Base-by-base conservation (phyloP, 2,888 invertebrate genomes). In the Pasiphila rectangulata region DNA sequence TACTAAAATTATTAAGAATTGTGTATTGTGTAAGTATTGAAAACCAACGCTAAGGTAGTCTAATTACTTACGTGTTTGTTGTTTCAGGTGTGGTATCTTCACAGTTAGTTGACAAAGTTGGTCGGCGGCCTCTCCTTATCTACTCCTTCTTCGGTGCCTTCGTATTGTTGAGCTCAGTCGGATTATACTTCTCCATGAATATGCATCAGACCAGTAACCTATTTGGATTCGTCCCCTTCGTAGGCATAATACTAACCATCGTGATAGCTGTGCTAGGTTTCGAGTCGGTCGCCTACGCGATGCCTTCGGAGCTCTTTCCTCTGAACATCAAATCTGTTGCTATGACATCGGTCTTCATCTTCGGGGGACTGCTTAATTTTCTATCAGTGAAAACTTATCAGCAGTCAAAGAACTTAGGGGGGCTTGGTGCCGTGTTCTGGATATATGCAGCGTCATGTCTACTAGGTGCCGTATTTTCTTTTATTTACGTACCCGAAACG, bases 291-390 rank as follows among this genome's bases (percentile, higher is more conserved):
- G 70, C 81, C 0, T 82, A 80, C 38, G 71, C 86, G 46, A 79
- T 91, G 45, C 75, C 89, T 10, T 89, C 89, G 0, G 91, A 91
- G 64, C 69, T 91, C 4, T 91, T 91, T 49, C 89, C 91, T 0
- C 74, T 90, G 1, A 91, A 90, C 54, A 85, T 91, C 0, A 91
- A 90, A 61, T 86, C 90, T 0, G 63, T 83, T 0, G 91, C 90
- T 0, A 83, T 90, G 44, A 88, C 89, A 0, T 54, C 80, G 0
- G 69, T 81, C 0, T 90, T 83, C 35, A 65, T 90, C 3, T 79
- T 85, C 53, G 79, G 83, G 4, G 56, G 90, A 0, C 29, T 88
- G 0, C 61, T 88, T 6, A 89, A 89, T 1, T 91, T 90, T 54
- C 25, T 79, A 2, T 79, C 89, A 0, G 81, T 88, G 0, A 90